Percentiles rank a stretch among this genome's conserved stretches.
Conservation (phyloP, 2,797 vertebrate species). For the Tiaroga cobitis region DNA sequence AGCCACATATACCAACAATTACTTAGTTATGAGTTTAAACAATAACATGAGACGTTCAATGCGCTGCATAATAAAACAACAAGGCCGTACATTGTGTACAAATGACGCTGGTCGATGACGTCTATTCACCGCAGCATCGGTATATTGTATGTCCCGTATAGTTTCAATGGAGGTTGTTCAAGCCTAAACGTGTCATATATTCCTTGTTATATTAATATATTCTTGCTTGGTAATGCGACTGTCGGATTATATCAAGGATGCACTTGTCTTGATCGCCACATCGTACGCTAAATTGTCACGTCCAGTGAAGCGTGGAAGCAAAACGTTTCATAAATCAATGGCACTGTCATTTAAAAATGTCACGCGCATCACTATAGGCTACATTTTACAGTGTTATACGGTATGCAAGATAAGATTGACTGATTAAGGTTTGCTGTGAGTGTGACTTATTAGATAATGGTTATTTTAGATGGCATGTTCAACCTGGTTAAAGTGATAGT, state of each 20-base stretch:
- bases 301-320: background rate
- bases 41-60: background rate
- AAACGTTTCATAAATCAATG: background rate
- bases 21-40: background rate
- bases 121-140: background rate
- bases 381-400: background rate
- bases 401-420: background rate
- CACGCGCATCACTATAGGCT: background rate
- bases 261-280: background rate
- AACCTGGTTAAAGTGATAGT: background rate
- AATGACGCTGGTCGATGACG: slow-evolving; percentile 4
- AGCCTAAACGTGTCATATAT: background rate
- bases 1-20: background rate
- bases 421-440: background rate
- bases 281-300: background rate
- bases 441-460: background rate
- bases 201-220: background rate
- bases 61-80: background rate
- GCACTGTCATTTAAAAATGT: background rate
- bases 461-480: background rate
- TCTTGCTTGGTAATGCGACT: background rate
- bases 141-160: background rate
- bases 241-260: background rate
- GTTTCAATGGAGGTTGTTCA: background rate
- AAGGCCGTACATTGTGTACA: background rate